These are phyloP conservation scores for Bimastos eiseni DNA, from an alignment of 2,888 invertebrate species.

Conservation along the genomic window DNA sequence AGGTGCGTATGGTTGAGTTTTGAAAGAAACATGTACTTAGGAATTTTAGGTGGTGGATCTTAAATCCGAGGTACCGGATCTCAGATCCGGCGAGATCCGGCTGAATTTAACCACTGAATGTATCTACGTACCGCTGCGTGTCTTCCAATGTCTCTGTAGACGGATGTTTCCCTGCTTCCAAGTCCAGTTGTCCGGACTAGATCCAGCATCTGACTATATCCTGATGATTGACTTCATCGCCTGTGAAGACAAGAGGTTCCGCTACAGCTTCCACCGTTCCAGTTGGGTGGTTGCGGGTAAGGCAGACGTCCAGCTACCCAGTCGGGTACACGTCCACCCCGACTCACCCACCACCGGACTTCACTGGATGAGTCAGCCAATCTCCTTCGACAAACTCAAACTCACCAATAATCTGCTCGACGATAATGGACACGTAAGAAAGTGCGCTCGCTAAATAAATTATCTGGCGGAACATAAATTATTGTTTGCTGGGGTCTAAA, in stretches of 20 bases:
- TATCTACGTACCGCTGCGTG: neutral
- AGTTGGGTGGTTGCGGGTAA: neutral
- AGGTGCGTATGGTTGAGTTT: too few species aligned
- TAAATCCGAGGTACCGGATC: too few species aligned
- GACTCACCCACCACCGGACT: neutral
- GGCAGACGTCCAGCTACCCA: slow-evolving; percentile 4
- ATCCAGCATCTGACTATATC: neutral
- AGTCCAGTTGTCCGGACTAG: neutral
- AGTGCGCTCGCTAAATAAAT: too few species aligned
- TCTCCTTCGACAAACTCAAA: slow-evolving; percentile 3
- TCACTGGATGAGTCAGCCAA: neutral
- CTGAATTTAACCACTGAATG: too few species aligned
- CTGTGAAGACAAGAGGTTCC: slow-evolving; percentile 6
- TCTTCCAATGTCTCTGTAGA: neutral
- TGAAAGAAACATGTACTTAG: too few species aligned
- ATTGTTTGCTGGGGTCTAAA: too few species aligned
- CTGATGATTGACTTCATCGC: neutral
- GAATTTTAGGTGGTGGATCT: too few species aligned
- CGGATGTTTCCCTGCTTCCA: neutral
- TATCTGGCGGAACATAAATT: too few species aligned
- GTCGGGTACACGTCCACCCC: neutral
- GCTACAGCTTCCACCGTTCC: slow-evolving; percentile 13
- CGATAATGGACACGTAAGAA: neutral
- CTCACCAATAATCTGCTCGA: slow-evolving; percentile 13
- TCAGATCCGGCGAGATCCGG: too few species aligned